Evolutionary conservation across 2,888 invertebrate species (phyloP).

Genomic region (Ptilodon capucinus): DNA sequence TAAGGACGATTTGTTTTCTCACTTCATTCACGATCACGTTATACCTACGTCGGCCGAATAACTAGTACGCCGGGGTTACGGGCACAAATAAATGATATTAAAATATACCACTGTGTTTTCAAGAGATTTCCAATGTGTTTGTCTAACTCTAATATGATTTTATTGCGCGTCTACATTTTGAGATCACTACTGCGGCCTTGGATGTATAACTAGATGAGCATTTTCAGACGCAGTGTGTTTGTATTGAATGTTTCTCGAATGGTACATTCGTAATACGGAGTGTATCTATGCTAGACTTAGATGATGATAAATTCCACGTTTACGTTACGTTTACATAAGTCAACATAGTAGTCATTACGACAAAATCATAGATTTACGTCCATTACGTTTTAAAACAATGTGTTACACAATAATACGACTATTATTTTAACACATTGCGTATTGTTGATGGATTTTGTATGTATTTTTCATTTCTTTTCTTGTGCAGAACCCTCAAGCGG

Average conservation of each 20-base stretch:
- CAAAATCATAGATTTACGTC: too few species aligned
- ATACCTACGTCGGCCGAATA: constrained; percentile 6
- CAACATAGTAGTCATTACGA: too few species aligned
- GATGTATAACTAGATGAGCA: neutral
- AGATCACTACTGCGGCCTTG: neutral
- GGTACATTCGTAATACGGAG: too few species aligned
- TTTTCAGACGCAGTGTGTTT: neutral
- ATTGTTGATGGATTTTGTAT: neutral
- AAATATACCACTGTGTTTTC: neutral
- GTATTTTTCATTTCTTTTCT: neutral
- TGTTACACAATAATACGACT: too few species aligned
- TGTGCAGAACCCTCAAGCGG: constrained; percentile 77
- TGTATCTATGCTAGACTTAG: too few species aligned
- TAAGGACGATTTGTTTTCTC: constrained; percentile 31
- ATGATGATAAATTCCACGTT: too few species aligned
- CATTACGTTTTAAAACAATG: too few species aligned
- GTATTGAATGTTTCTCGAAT: neutral
- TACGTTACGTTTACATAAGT: too few species aligned
- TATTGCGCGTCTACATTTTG: neutral
- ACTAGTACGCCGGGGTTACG: constrained; percentile 10
- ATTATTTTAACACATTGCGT: too few species aligned
- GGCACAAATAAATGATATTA: constrained; percentile 5
- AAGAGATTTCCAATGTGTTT: neutral
- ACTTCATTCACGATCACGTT: constrained; percentile 19
- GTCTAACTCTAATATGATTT: neutral